These are phyloP conservation scores for Anguilla obscura DNA, from an alignment of 2,797 vertebrate species.

Conservation along the genomic window DNA sequence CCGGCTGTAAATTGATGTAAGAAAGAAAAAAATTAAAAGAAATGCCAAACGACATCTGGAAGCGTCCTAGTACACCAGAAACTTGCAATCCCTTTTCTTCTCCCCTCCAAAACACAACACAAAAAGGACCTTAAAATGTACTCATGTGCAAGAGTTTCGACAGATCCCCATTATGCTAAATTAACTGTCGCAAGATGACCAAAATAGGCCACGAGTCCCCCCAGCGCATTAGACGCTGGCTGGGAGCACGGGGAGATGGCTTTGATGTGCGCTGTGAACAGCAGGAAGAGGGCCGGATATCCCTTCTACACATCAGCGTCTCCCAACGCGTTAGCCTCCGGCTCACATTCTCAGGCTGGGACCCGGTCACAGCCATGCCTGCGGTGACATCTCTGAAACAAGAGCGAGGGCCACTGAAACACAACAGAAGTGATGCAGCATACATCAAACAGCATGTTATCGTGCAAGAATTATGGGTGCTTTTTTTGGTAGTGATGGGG, in stretches of 20 bases:
- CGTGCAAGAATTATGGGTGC: background rate
- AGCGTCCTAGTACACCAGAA: constrained; percentile 24
- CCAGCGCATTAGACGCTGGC: constrained; percentile 8
- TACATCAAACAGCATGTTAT: background rate
- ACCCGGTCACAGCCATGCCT: background rate
- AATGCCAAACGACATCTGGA: constrained; percentile 38
- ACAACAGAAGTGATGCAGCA: background rate
- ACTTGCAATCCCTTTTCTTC: background rate
- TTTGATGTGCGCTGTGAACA: background rate
- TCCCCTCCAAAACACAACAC: background rate
- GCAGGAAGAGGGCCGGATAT: background rate
- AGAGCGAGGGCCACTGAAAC: background rate
- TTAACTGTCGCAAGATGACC: constrained; percentile 3
- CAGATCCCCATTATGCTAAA: constrained; percentile 11
- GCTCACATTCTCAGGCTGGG: background rate
- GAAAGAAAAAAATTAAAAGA: background rate
- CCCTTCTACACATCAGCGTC: background rate
- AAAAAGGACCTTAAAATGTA: background rate
- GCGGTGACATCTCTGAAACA: background rate
- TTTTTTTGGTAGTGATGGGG: background rate
- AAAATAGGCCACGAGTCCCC: constrained; percentile 17
- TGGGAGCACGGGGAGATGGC: background rate
- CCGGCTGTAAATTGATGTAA: constrained; percentile 13
- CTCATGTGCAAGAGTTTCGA: constrained; percentile 15
- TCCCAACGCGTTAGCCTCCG: background rate